Base-by-base conservation (phyloP, 2,888 invertebrate genomes). In the Eupithecia dodoneata region DNA sequence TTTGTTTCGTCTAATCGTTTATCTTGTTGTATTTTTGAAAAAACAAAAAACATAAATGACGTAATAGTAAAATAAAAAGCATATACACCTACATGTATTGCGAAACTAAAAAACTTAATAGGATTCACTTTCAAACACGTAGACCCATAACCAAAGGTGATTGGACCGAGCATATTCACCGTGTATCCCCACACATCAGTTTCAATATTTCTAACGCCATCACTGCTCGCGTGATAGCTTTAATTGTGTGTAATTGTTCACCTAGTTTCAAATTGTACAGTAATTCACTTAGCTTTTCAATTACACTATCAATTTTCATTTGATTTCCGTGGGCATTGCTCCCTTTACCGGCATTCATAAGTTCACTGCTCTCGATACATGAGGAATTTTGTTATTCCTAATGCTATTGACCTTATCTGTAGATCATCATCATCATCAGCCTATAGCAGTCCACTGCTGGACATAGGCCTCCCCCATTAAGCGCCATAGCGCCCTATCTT, bases 201-300 rank as follows among this genome's bases (percentile, higher is more conserved):
- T 76, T 72, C 71, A 76, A 74, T 76, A 72, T 70, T 66, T 18
- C 42, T 67, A 67, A 67, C 67, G 67, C 67, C 67, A 47, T 42
- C 52, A 47, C 70, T 44, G 71, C 66, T 78, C 52, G 76, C 79
- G 77, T 80, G 78, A 65, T 71, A 41, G 18, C 3, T 69, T 42
- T 72, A 78, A 78, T 74, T 69, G 74, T 74, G 66, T 70, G 72
- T 75, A 78, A 78, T 74, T 74, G 76, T 45, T 76, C 72, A 72
- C 78, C 76, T 74, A 74, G 74, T 74, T 78, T 74, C 52, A 71
- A 75, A 78, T 67, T 47, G 73, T 49, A 71, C 73, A 71, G 52
- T 49, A 66, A 75, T 80, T 81, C 81, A 83, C 81, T 79, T 67
- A 67, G 41, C 44, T 41, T 67, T 67, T 67, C 67, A 67, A 67